These are phyloP conservation scores for Lithophane ornitopus DNA, from an alignment of 2,888 invertebrate species.

Conservation along the genomic window DNA sequence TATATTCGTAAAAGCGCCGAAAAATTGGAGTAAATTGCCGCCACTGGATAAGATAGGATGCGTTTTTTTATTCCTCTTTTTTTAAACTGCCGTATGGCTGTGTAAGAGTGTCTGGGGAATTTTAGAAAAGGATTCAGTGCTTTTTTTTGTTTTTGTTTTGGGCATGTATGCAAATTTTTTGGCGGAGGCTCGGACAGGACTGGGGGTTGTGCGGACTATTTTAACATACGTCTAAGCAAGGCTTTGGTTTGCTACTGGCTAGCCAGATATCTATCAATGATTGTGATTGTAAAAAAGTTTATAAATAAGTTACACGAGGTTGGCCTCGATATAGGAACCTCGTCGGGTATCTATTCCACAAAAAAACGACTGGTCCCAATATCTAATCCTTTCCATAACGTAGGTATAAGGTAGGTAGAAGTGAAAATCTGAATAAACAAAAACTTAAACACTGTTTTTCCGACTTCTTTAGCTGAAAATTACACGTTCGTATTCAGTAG, in stretches of 20 bases:
- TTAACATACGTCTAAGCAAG: neutral
- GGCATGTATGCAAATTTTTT: slow-evolving; percentile 39
- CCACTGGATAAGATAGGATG: slow-evolving; percentile 63
- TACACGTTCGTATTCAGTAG: slow-evolving; percentile 2
- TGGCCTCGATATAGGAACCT: too few species aligned
- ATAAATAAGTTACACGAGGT: too few species aligned
- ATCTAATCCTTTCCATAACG: too few species aligned
- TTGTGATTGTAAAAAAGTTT: too few species aligned
- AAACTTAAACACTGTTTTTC: neutral
- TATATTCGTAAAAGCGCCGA: slow-evolving; percentile 59
- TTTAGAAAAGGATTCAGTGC: slow-evolving; percentile 20
- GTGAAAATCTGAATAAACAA: neutral
- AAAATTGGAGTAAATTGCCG: slow-evolving; percentile 71
- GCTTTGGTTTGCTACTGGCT: too few species aligned
- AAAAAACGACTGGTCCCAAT: too few species aligned
- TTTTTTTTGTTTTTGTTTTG: slow-evolving; percentile 22
- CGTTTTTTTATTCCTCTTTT: slow-evolving; percentile 53
- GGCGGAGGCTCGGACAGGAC: neutral
- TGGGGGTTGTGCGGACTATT: slow-evolving; percentile 4
- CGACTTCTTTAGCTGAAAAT: neutral
- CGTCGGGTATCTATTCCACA: too few species aligned
- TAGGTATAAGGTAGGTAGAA: too few species aligned
- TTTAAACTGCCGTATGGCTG: slow-evolving; percentile 35
- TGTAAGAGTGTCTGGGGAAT: slow-evolving; percentile 44
- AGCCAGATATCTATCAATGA: too few species aligned